These are phyloP conservation scores for Psammodynastes pulverulentus DNA, from an alignment of 2,113 vertebrate species.

Conservation along the genomic window DNA sequence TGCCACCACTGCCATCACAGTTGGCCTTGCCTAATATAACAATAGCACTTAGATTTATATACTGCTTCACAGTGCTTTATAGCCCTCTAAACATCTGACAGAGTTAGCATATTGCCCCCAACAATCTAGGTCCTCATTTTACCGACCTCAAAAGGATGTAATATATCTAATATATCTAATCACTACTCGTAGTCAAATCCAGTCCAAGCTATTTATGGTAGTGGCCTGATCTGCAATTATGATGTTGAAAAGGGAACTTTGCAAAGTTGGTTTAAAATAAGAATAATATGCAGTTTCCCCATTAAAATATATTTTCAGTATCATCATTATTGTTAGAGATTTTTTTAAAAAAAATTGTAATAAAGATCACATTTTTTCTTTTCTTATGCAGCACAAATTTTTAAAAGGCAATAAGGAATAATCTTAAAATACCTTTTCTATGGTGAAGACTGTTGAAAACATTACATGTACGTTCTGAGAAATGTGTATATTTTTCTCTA, in stretches of 20 bases:
- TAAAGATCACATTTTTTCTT: not conserved
- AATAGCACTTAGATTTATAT: too few relatives aligned
- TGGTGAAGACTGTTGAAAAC: too few relatives aligned
- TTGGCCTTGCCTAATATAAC: too few relatives aligned
- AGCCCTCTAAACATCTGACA: too few relatives aligned
- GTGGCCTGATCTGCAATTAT: not conserved
- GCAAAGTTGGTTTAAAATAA: constrained; percentile 12
- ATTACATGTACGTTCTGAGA: too few relatives aligned
- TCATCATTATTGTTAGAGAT: not conserved
- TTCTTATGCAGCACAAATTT: not conserved
- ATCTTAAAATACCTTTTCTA: not conserved
- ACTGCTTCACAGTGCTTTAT: too few relatives aligned
- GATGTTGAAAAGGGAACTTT: not conserved
- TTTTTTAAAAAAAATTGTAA: too few relatives aligned
- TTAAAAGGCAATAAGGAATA: not conserved
- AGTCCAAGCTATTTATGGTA: not conserved
- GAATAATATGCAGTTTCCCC: not conserved
- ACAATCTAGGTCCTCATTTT: too few relatives aligned
- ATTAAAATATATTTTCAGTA: not conserved
- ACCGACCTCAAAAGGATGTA: too few relatives aligned
- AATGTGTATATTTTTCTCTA: not conserved
- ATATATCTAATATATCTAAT: not conserved
- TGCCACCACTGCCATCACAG: too few relatives aligned
- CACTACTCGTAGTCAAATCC: not conserved
- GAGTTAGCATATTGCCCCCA: too few relatives aligned